Evolutionary conservation across 2,888 invertebrate genomes (phyloP).

Genomic region (Lathronympha strigana): DNA sequence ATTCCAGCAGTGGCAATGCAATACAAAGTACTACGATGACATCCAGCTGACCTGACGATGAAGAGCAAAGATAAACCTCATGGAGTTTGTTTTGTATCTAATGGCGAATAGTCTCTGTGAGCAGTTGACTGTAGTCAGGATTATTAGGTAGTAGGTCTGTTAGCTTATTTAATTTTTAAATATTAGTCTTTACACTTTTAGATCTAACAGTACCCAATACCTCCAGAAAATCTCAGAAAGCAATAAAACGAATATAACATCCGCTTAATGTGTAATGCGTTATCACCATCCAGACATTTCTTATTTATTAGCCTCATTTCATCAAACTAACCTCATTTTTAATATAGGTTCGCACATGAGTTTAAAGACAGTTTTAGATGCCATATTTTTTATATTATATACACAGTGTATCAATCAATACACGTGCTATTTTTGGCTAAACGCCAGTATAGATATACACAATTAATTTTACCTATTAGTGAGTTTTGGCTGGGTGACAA

Average conservation of each 20-base stretch:
- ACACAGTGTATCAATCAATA: slow-evolving; percentile 21
- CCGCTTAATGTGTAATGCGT: slow-evolving; percentile 18
- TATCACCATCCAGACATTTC: slow-evolving; percentile 24
- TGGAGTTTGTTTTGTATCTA: too few species aligned
- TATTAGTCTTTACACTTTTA: too few species aligned
- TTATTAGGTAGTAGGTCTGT: too few species aligned
- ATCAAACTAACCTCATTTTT: slow-evolving; percentile 46
- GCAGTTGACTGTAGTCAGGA: too few species aligned
- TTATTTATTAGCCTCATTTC: slow-evolving; percentile 46
- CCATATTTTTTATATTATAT: slow-evolving; percentile 36
- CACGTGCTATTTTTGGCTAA: slow-evolving; percentile 48
- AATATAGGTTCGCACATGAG: slow-evolving; percentile 45
- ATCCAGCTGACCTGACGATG: too few species aligned
- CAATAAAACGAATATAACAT: slow-evolving; percentile 27
- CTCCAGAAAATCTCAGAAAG: slow-evolving; percentile 6
- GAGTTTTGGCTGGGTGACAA: slow-evolving; percentile 67
- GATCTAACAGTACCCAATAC: not conserved
- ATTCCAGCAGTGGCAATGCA: too few species aligned
- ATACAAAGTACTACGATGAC: too few species aligned
- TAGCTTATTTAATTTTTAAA: too few species aligned
- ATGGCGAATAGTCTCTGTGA: too few species aligned
- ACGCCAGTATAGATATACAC: slow-evolving; percentile 49
- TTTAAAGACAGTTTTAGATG: slow-evolving; percentile 47
- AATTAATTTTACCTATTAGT: slow-evolving; percentile 64
- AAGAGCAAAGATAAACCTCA: too few species aligned